Conservation (phyloP, 2,797 vertebrate genomes). For the Natrix natrix region DNA sequence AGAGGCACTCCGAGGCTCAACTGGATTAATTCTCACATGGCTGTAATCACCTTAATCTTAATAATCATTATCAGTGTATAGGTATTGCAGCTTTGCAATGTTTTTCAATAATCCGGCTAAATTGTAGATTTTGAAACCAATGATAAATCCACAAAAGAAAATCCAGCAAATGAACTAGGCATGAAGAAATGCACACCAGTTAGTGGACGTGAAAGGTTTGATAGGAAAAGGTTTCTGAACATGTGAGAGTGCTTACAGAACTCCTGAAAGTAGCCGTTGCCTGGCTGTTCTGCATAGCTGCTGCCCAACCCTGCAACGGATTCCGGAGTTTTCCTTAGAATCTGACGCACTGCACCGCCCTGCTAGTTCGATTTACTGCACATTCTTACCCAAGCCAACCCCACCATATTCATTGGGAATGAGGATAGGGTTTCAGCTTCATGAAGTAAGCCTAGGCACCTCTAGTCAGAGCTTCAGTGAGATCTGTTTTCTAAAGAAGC, state of each 20-base stretch:
- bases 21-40: not conserved
- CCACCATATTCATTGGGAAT: not conserved
- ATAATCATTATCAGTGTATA: not conserved
- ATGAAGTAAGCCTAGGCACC: not conserved
- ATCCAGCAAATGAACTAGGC: not conserved
- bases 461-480: not conserved
- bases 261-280: not conserved
- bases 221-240: not conserved
- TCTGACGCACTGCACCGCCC: not conserved
- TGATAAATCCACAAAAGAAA: not conserved
- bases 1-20: not conserved
- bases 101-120: not conserved
- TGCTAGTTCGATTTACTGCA: not conserved
- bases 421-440: not conserved
- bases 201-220: not conserved
- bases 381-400: not conserved
- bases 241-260: not conserved
- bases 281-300: not conserved
- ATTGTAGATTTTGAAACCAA: not conserved
- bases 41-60: not conserved
- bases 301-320: not conserved
- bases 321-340: not conserved
- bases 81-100: not conserved
- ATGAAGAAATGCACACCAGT: not conserved
- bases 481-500: not conserved